phyloP scores from a whole-genome alignment of 2,113 vertebrate species.

The Elanus axillaris region DNA sequence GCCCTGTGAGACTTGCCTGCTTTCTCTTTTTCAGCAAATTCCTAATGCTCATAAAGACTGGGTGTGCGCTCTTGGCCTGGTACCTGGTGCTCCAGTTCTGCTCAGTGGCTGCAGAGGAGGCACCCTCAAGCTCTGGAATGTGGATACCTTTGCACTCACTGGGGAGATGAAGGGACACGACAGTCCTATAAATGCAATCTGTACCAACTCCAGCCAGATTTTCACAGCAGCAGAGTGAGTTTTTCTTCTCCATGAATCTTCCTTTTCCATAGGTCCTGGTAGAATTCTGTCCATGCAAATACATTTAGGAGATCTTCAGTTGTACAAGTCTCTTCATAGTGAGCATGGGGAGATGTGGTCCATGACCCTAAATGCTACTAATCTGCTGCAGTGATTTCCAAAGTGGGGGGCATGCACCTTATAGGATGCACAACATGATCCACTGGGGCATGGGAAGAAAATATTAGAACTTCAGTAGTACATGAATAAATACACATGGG shows the following conservation, averaged over 20 bases:
- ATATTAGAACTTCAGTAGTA: neutral
- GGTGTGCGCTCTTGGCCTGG: constrained; percentile 84
- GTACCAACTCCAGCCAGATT: constrained; percentile 87
- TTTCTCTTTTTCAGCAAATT: constrained; percentile 79
- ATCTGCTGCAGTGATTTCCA: neutral
- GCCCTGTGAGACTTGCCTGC: neutral
- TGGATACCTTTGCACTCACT: constrained; percentile 78
- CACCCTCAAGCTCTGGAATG: constrained; percentile 88
- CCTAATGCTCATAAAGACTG: constrained; percentile 87
- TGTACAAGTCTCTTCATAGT: neutral
- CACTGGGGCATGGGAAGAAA: neutral
- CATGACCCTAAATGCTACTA: neutral
- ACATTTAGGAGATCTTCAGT: neutral
- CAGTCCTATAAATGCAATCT: constrained; percentile 90
- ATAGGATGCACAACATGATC: neutral
- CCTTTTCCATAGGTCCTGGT: neutral
- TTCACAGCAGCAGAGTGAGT: constrained; percentile 97
- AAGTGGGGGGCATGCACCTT: neutral
- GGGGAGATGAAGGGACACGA: constrained; percentile 90
- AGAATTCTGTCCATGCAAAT: neutral
- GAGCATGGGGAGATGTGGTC: neutral
- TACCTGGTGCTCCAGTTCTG: constrained; percentile 79
- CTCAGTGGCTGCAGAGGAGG: constrained; percentile 91
- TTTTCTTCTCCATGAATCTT: neutral
- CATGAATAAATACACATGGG: neutral